Base-by-base conservation (phyloP, 37 sponge, comb jelly and placozoan species). In the Cliona cf. orientalis region DNA sequence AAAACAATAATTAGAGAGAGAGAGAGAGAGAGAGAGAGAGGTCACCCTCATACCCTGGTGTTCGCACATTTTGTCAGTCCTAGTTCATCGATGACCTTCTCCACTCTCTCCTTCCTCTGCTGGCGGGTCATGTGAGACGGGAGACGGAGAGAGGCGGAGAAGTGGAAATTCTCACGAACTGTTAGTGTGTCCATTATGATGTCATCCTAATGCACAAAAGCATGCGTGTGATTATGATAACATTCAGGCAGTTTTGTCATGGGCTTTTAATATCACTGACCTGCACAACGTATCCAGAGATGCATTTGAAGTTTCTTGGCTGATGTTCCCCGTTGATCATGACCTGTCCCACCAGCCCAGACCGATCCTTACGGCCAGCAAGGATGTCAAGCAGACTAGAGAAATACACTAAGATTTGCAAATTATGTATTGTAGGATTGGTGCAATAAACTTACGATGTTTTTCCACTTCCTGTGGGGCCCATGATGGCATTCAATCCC, bases 81-180 rank as follows among this genome's bases (percentile, higher is more conserved):
- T 53, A 94, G 72, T 60, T 94, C 92, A 22, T 71, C 60, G 14
- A 94, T 84, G 36, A 87, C 91, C 39, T 45, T 84, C 17, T 91
- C 85, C 33, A 94, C 95, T 37, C 76, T 82, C 71, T 75, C 78
- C 85, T 75, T 86, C 29, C 84, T 53, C 67, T 94, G 71, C 22
- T 39, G 23, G 17, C 41, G 64, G 1, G 81, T 80, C 57, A 56
- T 69, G 49, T 14, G 19, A 36, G 83, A 80, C 1, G 87, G 87
- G 0, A 94, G 92, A 46, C 95, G 83, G 11, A 94, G 85, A 12
- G 88, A 72, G 56, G 95, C 95, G 21, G 95, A 94, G 71, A 94
- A 94, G 25, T 28, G 39, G 21, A 94, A 76, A 59, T 94, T 94
- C 81, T 94, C 95, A 14, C 89, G 78, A 2, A 94, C 95, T 45